Evolutionary conservation across 2,797 vertebrate genomes (phyloP), one percentile per base, ranked within the genome.

Genomic region (Cirrhinus mrigala): DNA sequence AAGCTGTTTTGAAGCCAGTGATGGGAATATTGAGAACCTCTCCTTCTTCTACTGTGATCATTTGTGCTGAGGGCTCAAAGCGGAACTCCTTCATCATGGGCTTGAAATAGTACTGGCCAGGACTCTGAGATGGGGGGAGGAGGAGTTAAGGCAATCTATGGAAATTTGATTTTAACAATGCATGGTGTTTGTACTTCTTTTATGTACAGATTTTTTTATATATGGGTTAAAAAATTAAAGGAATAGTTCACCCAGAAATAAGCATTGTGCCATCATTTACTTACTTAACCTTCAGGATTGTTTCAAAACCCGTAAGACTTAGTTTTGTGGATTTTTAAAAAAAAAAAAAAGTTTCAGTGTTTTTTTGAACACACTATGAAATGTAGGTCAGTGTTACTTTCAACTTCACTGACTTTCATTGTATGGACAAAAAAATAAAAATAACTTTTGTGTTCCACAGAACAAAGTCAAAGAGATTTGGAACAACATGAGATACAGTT

Each of bases 51-150:
- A 99, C 97, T 62, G 98, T 96, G 48, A 99, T 99, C 98, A 99
- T 99, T 89, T 99, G 98, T 44, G 98, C 98, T 0, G 97, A 96
- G 0, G 98, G 98, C 85, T 99, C 98, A 82, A 99, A 99, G 68
- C 98, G 97, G 89, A 98, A 99, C 84, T 99, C 98, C 84, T 99
- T 99, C 98, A 99, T 99, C 98, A 99, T 99, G 58, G 98, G 98
- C 86, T 99, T 99, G 92, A 99, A 99, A 91, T 99, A 99, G 90
- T 98, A 99, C 91, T 99, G 98, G 54, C 98, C 98, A 6, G 98
- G 98, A 91, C 98, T 99, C 98, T 99, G 93, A 66, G 80, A 40
- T 40, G 33, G 29, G 6, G 14, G 48, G n/a, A 6, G 15, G 9
- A 46, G 5, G 20, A 29, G 16, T 77, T 12, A 40, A 79, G 16